Evolutionary conservation across 1,140 invertebrate genomes (phyloP).

Genomic region (Mactra quadrangularis): DNA sequence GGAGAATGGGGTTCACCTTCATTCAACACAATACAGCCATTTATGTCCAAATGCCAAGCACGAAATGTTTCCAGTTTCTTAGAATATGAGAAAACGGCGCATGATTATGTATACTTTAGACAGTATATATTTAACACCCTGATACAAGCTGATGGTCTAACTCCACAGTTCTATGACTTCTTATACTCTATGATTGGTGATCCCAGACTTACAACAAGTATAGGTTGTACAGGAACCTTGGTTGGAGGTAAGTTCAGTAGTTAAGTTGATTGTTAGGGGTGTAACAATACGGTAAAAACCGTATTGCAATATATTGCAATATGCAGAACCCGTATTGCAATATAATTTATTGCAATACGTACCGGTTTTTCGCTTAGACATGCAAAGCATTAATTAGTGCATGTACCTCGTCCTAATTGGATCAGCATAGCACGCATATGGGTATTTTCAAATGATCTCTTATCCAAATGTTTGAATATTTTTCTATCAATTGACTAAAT

Average conservation of each 20-base stretch:
- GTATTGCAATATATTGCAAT: too few species aligned
- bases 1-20: slow-evolving; percentile 36
- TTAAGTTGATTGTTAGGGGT: too few species aligned
- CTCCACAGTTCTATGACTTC: slow-evolving; percentile 4
- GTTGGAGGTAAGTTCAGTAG: slow-evolving; percentile 46
- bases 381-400: too few species aligned
- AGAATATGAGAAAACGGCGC: slow-evolving; percentile 36
- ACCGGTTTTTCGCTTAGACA: too few species aligned
- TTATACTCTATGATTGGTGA: neutral
- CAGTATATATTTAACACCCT: slow-evolving; percentile 28
- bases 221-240: slow-evolving; percentile 35
- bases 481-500: too few species aligned
- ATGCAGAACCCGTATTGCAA: too few species aligned
- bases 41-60: neutral
- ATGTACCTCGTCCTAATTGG: too few species aligned
- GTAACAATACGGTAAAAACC: too few species aligned
- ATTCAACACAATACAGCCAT: slow-evolving; percentile 18
- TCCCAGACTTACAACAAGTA: neutral
- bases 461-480: too few species aligned
- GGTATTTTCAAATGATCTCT: too few species aligned
- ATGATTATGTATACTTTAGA: slow-evolving; percentile 10
- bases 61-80: slow-evolving; percentile 42
- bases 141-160: slow-evolving; percentile 20
- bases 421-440: too few species aligned
- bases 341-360: too few species aligned